phyloP scores from a whole-genome alignment of 2,888 invertebrate genomes.

The Drosophila koepferae region DNA sequence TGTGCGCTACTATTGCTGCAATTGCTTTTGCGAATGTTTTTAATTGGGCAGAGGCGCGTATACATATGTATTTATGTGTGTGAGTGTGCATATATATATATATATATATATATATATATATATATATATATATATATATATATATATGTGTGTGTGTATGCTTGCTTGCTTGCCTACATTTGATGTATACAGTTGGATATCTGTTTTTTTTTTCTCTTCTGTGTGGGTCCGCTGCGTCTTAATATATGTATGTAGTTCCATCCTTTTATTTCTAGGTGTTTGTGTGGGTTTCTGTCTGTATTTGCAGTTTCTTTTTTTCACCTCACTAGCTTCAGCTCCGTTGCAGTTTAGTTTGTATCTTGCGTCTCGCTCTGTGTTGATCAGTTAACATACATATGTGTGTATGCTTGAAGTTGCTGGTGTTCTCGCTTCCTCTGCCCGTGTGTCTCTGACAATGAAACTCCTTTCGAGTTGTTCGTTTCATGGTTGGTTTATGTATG shows the following conservation, averaged over 20 bases:
- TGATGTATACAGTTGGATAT: not conserved
- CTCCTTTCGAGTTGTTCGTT: slow-evolving; percentile 8
- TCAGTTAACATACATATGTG: not conserved
- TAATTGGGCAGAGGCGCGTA: slow-evolving; percentile 19
- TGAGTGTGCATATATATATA: no score
- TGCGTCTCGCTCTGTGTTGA: slow-evolving; percentile 15
- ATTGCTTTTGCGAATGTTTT: slow-evolving; percentile 34
- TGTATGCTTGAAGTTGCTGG: not conserved
- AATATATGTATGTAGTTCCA: no score
- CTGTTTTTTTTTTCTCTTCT: not conserved
- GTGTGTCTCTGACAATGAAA: slow-evolving; percentile 3
- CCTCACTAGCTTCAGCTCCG: not conserved
- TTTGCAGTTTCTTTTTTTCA: not conserved
- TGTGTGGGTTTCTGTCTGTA: not conserved
- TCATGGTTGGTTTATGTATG: not conserved
- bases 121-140: no score
- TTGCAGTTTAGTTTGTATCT: not conserved
- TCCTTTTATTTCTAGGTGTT: not conserved
- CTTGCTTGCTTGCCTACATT: not conserved
- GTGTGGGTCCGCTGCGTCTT: not conserved
- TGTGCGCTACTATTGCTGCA: slow-evolving; percentile 15
- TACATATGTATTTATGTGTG: not conserved
- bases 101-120: no score
- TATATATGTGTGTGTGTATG: not conserved
- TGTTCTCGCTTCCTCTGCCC: not conserved